A percentile compares a stretch with the other conserved stretches of the same genome.
Evolutionary conservation across 2,888 invertebrate species (phyloP).

Genomic region (Himalopsyche kuldschensis): DNA sequence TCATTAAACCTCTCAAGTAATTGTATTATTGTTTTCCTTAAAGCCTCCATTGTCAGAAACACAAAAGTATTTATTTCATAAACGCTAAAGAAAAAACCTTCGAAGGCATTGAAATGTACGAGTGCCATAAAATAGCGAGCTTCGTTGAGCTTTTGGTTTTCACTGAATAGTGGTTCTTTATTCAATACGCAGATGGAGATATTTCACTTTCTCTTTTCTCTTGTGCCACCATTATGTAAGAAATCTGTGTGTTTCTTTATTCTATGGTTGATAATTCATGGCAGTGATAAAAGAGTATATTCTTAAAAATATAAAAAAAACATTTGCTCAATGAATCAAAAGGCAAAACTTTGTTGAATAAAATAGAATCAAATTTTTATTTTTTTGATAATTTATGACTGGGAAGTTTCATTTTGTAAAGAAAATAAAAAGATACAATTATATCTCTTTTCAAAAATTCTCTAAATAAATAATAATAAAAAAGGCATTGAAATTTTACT

Average conservation of each 20-base stretch:
- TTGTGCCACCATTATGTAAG: background rate
- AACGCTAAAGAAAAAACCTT: background rate
- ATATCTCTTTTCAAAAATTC: too few species aligned
- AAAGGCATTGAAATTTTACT: too few species aligned
- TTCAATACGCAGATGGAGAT: background rate
- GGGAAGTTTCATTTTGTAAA: too few species aligned
- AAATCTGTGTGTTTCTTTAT: background rate
- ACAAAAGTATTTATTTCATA: background rate
- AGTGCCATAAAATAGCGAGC: background rate
- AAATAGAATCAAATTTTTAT: too few species aligned
- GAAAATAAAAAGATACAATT: too few species aligned
- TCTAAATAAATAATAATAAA: too few species aligned
- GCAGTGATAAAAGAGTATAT: background rate
- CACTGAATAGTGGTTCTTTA: background rate
- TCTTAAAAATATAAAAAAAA: too few species aligned
- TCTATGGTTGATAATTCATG: background rate
- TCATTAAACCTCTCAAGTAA: background rate
- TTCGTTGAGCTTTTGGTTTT: background rate
- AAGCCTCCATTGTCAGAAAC: background rate
- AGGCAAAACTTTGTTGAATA: too few species aligned
- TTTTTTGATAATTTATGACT: too few species aligned
- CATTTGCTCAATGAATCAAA: too few species aligned
- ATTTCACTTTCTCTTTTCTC: background rate
- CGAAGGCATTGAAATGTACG: background rate
- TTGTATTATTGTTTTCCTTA: background rate